phyloP scores from a whole-genome alignment of 2,888 invertebrate species.

The Aleiodes testaceus region DNA sequence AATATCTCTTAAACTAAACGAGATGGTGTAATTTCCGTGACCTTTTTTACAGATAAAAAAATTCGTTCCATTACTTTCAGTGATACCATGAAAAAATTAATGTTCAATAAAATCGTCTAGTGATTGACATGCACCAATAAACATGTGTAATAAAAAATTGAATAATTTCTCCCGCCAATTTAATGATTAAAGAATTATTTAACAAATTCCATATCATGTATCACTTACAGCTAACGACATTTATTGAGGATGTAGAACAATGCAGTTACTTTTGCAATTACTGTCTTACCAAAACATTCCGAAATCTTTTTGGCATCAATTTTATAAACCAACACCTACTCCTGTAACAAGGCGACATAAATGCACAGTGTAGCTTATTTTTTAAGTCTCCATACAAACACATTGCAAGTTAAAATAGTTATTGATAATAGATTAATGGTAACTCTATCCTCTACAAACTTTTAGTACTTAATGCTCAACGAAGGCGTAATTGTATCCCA shows the following conservation, averaged over 20 bases:
- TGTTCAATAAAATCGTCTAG: no score
- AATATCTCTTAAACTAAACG: no score
- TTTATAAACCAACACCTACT: background rate
- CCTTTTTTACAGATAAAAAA: no score
- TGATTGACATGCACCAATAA: background rate
- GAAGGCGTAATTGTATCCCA: constrained; percentile 22
- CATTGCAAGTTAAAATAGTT: constrained; percentile 11
- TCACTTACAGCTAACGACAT: constrained; percentile 51
- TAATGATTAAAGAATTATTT: no score
- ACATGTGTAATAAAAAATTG: no score
- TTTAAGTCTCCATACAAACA: background rate
- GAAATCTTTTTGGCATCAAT: constrained; percentile 10
- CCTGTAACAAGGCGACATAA: constrained; percentile 13
- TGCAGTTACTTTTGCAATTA: constrained; percentile 44
- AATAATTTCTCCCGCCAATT: background rate
- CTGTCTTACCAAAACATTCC: constrained; percentile 7
- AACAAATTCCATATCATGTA: background rate
- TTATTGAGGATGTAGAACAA: constrained; percentile 60
- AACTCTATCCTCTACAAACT: constrained; percentile 15
- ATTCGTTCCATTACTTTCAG: no score
- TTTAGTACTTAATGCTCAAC: constrained; percentile 23
- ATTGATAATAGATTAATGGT: constrained; percentile 33
- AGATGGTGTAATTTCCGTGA: background rate
- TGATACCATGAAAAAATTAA: no score
- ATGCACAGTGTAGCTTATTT: constrained; percentile 10